phyloP scores from a whole-genome alignment of 2,113 vertebrate genomes.

The Lepisosteus oculatus region DNA sequence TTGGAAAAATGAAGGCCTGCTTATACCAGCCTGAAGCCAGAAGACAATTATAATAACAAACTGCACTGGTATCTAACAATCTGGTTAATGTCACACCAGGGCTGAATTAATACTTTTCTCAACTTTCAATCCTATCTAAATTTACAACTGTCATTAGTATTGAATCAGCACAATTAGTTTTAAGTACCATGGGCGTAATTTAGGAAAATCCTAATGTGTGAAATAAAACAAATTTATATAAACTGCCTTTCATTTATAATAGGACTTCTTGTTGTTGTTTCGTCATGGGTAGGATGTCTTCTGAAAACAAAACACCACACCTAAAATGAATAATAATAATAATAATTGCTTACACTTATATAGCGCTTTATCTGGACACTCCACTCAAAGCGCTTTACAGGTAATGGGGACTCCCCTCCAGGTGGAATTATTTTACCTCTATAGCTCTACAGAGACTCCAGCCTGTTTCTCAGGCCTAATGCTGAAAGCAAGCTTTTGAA shows the following conservation, averaged over 20 bases:
- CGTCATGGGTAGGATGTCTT: background rate
- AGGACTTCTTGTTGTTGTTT: background rate
- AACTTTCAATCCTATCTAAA: conserved; percentile 8
- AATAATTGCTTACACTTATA: no score
- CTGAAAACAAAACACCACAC: no score
- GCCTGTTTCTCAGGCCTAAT: no score
- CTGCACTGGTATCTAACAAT: conserved; percentile 6
- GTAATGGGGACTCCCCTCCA: no score
- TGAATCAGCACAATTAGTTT: conserved; percentile 24
- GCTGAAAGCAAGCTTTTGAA: no score
- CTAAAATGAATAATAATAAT: no score
- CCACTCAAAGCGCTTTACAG: no score
- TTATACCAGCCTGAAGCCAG: conserved; percentile 5
- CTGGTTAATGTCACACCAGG: conserved; percentile 12
- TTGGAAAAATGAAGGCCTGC: background rate
- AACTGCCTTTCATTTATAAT: conserved; percentile 1
- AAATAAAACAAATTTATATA: conserved; percentile 13
- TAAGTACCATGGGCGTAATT: conserved; percentile 12
- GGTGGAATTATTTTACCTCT: no score
- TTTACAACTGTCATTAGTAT: conserved; percentile 20
- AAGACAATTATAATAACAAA: conserved; percentile 8
- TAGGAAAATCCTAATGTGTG: conserved; percentile 14
- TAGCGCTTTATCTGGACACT: no score
- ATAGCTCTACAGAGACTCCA: no score
- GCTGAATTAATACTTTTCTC: conserved; percentile 13